Base-by-base conservation (phyloP, 2,888 invertebrate species). In the Nebria brevicollis region DNA sequence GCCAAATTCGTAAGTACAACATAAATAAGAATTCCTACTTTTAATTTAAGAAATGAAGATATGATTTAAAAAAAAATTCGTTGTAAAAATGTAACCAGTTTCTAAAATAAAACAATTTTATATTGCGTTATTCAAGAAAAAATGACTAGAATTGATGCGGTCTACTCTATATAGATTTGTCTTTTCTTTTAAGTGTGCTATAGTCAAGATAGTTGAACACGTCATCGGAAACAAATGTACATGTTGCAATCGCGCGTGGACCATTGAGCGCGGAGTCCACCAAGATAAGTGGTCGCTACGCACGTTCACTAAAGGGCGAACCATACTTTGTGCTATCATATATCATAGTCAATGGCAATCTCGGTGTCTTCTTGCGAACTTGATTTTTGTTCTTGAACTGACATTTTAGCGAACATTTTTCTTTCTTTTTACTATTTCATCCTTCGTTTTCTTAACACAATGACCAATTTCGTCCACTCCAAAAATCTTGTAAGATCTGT, bases 301-400 rank as follows among this genome's bases (percentile, higher is more conserved):
- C 54, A 54, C 54, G 54, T 54, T 54, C 54, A 54, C 54, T 13
- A 54, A 54, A 54, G 54, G 54, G 11, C 54, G 54, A 20, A 34
- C 70, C 20, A 11, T 13, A 20, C 70, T 70, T 25, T 72, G 75
- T 25, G 72, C 43, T 15, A 65, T 80, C 80, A 80, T 80, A 80
- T 75, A 80, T 80, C 80, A 80, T 80, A 80, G 75, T 80, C 80
- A 75, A 80, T 80, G 75, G 75, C 80, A 80, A 80, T 80, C 75
- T 80, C 75, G 20, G 75, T 68, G 75, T 75, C 79, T 70, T 72
- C 77, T 79, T 72, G 72, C 66, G 75, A 80, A 80, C 80, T 80
- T 80, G 80, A 80, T 80, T 80, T 79, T 80, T 80, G 80, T 75
- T 75, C 75, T 75, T 75, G 72, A 80, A 80, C 75, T 75, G 75